Base-by-base conservation (phyloP, 2,113 vertebrate species). In the Pteruthius melanotis region DNA sequence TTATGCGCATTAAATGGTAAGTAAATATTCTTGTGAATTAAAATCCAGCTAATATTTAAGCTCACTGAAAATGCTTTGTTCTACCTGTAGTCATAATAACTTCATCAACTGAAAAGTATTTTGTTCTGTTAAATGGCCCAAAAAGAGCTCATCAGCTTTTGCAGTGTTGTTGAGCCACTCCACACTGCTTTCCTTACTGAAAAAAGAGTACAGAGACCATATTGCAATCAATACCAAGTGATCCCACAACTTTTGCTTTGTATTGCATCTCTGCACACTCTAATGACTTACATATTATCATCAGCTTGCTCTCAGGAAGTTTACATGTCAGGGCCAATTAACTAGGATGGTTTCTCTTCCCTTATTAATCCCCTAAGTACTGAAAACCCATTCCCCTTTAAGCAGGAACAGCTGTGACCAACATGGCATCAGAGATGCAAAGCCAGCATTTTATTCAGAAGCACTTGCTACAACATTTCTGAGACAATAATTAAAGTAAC, bases 241-340 rank as follows among this genome's bases (percentile, higher is more conserved):
- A 60, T 59, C 21, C 61, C 30, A 45, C 37, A 83, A 81, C 79
- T 94, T 77, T 35, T 90, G 76, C 68, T 64, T 47, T 8, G 0
- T 33, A 60, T 52, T 66, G 44, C 45, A 37, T 80, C 47, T 78
- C 68, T 53, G 31, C 49, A 27, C 52, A 47, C 75, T 87, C 86
- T 87, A 75, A 87, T 78, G 78, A 93, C 83, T 87, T 81, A 82
- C 81, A 31, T 57, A 60, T 65, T 53, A 83, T 84, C 87, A 65
- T 83, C 59, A 53, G 82, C 66, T 39, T 90, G 63, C 61, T 93
- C 65, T 92, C 92, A 94, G 93, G 92, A 97, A 96, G 92, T 61
- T 91, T 85, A 95, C 91, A 94, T 94, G 87, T 81, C 96, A 90
- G 64, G 64, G 39, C 35, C 94, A 96, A 95, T 96, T 96, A 92